Evolutionary conservation across 2,113 vertebrate species (phyloP), one percentile per base, ranked within the genome.

Genomic region (Perca flavescens): DNA sequence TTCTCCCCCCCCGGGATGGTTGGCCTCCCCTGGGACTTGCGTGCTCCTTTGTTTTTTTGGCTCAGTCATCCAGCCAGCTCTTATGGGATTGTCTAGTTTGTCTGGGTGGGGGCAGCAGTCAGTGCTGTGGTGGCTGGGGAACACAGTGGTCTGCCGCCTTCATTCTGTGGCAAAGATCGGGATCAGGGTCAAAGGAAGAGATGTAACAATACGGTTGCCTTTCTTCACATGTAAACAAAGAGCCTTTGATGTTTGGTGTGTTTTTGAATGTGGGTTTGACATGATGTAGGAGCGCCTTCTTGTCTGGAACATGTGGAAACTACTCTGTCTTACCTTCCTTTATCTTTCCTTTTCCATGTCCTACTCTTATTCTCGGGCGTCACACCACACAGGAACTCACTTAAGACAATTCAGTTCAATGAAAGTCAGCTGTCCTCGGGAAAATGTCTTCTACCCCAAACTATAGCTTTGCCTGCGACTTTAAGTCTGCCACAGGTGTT

Each of bases 81-180:
- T 82, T 61, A 67, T 68, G 76, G 73, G 80, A 85, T 82, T 63
- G 86, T 88, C 79, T 83, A 74, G 73, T 83, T 88, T 81, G 72
- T 85, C 66, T 86, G 64, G 57, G 61, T 84, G 74, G 82, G 72
- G 84, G 85, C 77, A 78, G 79, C 21, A 73, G 89, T 84, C 83
- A 83, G 83, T 69, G 63, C 74, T 74, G 86, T 57, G 88, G 86
- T 80, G 85, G 77, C 74, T 70, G 77, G 49, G 69, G 77, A 85
- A 82, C 68, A 71, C 50, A 76, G 80, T 52, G 80, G 80, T 74
- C 80, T 61, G 68, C 77, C n/a, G 60, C 80, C 64, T 85, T 74
- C 73, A 56, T 81, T 74, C 50, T 83, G 82, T 28, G 77, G 80
- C 67, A 79, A 57, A 74, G 67, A 64, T 84, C 28, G 8, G 25